These are phyloP conservation scores for Gobionotothen gibberifrons DNA, from an alignment of 2,797 vertebrate genomes.

Conservation along the genomic window DNA sequence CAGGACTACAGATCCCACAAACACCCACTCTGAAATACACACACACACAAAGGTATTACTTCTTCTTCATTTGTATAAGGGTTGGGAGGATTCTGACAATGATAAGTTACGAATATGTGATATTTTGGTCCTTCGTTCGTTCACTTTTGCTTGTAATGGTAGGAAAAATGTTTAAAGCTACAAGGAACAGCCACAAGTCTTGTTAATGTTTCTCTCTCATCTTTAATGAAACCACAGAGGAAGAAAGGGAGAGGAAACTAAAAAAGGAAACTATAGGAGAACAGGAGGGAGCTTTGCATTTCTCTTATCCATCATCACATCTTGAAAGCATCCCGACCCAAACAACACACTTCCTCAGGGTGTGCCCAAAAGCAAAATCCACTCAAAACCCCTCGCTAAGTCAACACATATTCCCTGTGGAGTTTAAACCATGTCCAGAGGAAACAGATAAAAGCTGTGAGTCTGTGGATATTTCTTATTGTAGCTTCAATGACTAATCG, in stretches of 20 bases:
- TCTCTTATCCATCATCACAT: constrained; percentile 60
- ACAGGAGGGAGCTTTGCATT: constrained; percentile 18
- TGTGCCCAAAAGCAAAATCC: constrained; percentile 47
- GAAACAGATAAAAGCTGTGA: constrained; percentile 1
- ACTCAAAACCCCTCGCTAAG: constrained; percentile 26
- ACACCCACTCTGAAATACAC: constrained; percentile 93
- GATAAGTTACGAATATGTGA: background rate
- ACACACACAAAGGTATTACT: constrained; percentile 29
- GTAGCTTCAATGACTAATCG: background rate
- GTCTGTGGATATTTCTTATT: background rate
- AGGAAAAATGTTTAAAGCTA: background rate
- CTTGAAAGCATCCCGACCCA: constrained; percentile 50
- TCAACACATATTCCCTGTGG: constrained; percentile 29
- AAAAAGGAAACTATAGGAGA: constrained; percentile 23
- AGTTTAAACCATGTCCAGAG: constrained; percentile 21
- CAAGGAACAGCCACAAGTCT: background rate
- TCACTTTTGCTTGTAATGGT: background rate
- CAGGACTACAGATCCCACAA: constrained; percentile 92
- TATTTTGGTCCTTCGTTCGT: background rate
- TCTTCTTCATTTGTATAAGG: background rate
- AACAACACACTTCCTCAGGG: constrained; percentile 77
- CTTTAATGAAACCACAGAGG: constrained; percentile 11
- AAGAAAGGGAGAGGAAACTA: background rate
- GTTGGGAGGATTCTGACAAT: background rate
- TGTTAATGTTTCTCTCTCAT: background rate